phyloP scores from a whole-genome alignment of 2,797 vertebrate species.

The Lacerta agilis region DNA sequence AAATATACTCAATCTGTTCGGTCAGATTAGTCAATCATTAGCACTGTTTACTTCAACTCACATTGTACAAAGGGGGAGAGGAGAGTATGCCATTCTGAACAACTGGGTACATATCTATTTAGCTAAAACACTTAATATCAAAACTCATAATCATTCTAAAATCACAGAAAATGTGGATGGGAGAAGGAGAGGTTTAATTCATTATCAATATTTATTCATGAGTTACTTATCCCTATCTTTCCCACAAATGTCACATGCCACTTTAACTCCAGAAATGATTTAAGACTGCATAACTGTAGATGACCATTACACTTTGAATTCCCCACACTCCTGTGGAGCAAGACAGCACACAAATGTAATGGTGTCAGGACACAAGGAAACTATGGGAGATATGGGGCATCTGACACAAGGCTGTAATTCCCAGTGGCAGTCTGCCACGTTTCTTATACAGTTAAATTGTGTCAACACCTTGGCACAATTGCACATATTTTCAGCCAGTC shows the following conservation, averaged over 20 bases:
- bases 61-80: background rate
- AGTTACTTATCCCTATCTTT: no score
- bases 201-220: background rate
- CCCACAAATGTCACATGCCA: background rate
- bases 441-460: background rate
- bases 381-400: background rate
- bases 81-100: background rate
- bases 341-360: background rate
- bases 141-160: background rate
- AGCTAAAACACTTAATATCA: background rate
- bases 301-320: background rate
- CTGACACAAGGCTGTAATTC: background rate
- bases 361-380: background rate
- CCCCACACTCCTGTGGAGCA: background rate
- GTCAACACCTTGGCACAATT: background rate
- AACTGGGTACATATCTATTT: background rate
- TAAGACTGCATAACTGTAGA: background rate
- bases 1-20: background rate
- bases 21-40: background rate
- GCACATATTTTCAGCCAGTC: background rate
- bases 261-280: background rate
- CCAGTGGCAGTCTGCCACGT: background rate
- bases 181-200: background rate
- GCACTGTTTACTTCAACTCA: background rate
- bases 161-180: rapidly evolving